phyloP scores from a whole-genome alignment of 2,113 vertebrate species.

The Microcebus jonahi region DNA sequence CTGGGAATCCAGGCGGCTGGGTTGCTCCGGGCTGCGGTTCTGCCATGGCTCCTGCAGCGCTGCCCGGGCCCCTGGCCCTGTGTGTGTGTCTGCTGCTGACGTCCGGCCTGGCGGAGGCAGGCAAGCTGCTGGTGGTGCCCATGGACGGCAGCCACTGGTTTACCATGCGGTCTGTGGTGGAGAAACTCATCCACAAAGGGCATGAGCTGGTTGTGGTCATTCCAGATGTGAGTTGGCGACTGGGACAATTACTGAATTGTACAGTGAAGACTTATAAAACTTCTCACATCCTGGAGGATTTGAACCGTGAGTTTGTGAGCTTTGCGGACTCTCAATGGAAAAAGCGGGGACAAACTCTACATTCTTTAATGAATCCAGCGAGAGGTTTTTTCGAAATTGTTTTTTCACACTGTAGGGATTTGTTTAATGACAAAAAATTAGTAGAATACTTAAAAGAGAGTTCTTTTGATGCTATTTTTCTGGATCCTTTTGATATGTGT shows the following conservation, averaged over 20 bases:
- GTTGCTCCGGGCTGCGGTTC: no score
- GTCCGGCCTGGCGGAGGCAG: no score
- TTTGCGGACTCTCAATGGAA: background rate
- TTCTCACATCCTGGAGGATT: slow-evolving; percentile 76
- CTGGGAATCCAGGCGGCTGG: background rate
- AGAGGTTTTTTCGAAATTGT: fast-evolving
- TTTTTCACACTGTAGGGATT: slow-evolving; percentile 61
- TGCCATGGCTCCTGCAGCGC: no score
- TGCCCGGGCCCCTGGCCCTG: no score
- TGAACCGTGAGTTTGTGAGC: background rate
- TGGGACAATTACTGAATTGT: slow-evolving; percentile 53
- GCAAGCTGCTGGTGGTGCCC: no score
- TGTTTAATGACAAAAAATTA: slow-evolving; percentile 69
- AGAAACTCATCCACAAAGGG: slow-evolving; percentile 68
- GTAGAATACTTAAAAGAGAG: background rate
- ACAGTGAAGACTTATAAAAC: slow-evolving; percentile 82
- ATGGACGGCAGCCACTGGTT: no score
- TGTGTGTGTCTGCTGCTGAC: no score
- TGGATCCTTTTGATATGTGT: slow-evolving; percentile 73
- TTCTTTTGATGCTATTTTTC: slow-evolving; percentile 76
- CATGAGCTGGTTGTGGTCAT: slow-evolving; percentile 87
- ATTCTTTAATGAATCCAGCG: fast-evolving
- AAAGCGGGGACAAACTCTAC: fast-evolving
- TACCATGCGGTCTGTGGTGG: no score
- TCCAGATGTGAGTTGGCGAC: slow-evolving; percentile 86